Evolutionary conservation across 2,113 vertebrate species (phyloP).

Genomic region (Alligator mississippiensis): DNA sequence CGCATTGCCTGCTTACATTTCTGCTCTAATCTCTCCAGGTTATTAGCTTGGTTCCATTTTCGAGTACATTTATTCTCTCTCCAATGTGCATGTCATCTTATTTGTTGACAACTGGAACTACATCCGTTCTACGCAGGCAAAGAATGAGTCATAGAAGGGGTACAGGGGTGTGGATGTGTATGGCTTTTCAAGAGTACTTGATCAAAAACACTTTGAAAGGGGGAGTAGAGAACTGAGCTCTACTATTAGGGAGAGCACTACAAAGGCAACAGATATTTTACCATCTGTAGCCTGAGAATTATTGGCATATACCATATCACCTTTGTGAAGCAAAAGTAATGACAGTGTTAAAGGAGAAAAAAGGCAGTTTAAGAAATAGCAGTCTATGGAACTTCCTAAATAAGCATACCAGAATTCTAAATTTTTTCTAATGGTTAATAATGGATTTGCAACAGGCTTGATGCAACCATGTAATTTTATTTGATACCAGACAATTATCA

Average conservation of each 20-base stretch:
- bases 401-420: not conserved
- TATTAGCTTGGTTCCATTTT: not conserved
- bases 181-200: not conserved
- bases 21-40: not conserved
- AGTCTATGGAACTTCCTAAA: not conserved
- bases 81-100: not conserved
- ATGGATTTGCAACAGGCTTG: conserved; percentile 17
- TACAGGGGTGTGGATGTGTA: fast-evolving
- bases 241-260: not conserved
- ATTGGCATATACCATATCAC: not conserved
- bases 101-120: not conserved
- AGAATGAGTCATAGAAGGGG: not conserved
- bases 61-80: not conserved
- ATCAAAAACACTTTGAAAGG: not conserved
- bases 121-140: not conserved
- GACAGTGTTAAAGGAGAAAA: not conserved
- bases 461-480: not conserved
- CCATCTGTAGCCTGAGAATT: not conserved
- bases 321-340: not conserved
- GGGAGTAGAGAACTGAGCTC: not conserved
- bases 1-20: not conserved
- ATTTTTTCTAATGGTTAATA: conserved; percentile 19
- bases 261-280: not conserved
- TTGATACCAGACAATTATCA: conserved; percentile 17
- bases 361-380: not conserved